Conservation (phyloP, 2,888 invertebrate genomes). For the Polymixis lichenea region DNA sequence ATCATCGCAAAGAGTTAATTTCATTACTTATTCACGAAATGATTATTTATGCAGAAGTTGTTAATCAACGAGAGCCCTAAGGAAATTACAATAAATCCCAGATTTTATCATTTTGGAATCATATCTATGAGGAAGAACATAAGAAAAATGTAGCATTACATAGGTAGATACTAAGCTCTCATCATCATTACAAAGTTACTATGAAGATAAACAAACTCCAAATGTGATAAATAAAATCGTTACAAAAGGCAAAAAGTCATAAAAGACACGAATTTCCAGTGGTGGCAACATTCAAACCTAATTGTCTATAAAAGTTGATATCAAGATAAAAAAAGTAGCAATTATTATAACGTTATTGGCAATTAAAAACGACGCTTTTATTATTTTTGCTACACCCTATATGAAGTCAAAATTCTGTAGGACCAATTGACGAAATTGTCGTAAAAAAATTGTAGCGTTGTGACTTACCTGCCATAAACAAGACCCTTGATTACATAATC, state of each 20-base stretch:
- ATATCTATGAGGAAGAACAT: not conserved
- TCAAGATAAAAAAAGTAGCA: conserved; percentile 21
- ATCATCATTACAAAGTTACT: too few relatives aligned
- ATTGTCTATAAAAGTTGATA: conserved; percentile 34
- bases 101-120: not conserved
- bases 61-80: conserved; percentile 35
- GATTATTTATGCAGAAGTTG: conserved; percentile 24
- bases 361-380: not conserved
- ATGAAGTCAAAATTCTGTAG: not conserved
- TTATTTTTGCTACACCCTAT: not conserved
- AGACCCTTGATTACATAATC: not conserved
- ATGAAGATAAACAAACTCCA: conserved; percentile 1
- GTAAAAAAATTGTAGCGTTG: not conserved
- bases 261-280: not conserved
- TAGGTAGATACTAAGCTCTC: not conserved
- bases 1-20: conserved; percentile 7
- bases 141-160: not conserved
- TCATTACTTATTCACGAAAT: conserved; percentile 30
- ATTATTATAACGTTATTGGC: not conserved
- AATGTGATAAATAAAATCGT: not conserved
- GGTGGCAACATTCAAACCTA: conserved; percentile 2
- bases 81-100: conserved; percentile 27
- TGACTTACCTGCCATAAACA: not conserved
- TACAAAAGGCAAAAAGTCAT: not conserved
- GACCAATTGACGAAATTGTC: not conserved